Conservation (phyloP, 1,140 invertebrate genomes). For the Caenorhabditis inopinata region DNA sequence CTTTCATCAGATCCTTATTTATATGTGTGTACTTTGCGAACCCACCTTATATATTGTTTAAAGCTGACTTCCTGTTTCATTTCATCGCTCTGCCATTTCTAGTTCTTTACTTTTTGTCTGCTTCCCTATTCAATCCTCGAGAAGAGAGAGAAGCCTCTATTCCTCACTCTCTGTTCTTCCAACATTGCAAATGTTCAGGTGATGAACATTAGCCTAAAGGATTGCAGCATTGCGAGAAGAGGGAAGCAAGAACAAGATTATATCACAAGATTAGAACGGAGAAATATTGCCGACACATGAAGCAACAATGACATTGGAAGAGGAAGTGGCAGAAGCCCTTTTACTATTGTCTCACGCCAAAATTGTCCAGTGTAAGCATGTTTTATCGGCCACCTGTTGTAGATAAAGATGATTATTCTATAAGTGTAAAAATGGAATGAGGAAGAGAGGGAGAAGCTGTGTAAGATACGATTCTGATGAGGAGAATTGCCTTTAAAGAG, state of each 20-base stretch:
- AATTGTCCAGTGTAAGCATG: conserved; percentile 10
- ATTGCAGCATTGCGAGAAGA: neutral
- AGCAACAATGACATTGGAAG: no score
- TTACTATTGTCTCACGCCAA: neutral
- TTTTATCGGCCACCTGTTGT: conserved; percentile 12
- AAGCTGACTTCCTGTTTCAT: neutral
- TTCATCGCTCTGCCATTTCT: no score
- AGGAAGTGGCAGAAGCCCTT: no score
- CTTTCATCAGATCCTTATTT: no score
- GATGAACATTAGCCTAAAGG: neutral
- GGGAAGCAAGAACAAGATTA: neutral
- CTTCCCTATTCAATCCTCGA: neutral
- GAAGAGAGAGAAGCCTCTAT: neutral
- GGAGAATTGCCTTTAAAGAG: no score
- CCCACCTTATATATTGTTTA: conserved; percentile 9
- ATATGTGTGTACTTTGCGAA: no score
- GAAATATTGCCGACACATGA: neutral
- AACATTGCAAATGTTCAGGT: neutral
- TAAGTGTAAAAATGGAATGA: no score
- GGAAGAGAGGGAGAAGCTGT: no score
- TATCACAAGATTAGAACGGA: neutral
- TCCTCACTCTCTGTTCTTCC: neutral
- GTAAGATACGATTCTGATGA: no score
- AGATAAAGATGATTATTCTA: neutral
- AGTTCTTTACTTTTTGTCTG: neutral